Percentiles rank a stretch among this genome's conserved stretches.
Conservation (phyloP, 2,888 invertebrate genomes). For the Mythimna loreyi region DNA sequence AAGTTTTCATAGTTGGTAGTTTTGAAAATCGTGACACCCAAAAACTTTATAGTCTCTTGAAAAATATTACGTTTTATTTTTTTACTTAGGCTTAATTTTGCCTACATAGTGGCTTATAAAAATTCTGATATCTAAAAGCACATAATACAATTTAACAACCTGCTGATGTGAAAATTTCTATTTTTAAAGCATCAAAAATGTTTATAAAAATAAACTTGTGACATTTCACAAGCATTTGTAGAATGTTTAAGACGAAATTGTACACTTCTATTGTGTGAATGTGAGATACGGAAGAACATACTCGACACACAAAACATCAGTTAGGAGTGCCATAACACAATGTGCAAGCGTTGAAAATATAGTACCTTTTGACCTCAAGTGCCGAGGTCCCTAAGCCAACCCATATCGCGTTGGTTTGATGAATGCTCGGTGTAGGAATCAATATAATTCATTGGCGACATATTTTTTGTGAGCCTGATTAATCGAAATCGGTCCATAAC, state of each 20-base stretch:
- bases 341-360: constrained; percentile 41
- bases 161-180: background rate
- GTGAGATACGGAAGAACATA: constrained; percentile 31
- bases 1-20: no score
- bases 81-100: background rate
- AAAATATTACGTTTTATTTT: background rate
- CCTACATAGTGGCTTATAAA: background rate
- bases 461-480: constrained; percentile 58
- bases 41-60: background rate
- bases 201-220: constrained; percentile 4
- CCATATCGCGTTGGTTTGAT: constrained; percentile 54
- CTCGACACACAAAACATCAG: constrained; percentile 25
- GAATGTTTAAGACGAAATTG: constrained; percentile 10
- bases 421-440: constrained; percentile 46
- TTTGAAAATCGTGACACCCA: no score
- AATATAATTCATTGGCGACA: constrained; percentile 51
- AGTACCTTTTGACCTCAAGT: constrained; percentile 49
- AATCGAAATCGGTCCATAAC: constrained; percentile 47
- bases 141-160: background rate
- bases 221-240: constrained; percentile 36
- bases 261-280: constrained; percentile 18
- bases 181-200: background rate
- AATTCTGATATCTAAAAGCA: background rate
- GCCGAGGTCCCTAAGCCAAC: constrained; percentile 61
- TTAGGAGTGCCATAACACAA: constrained; percentile 25